phyloP scores from a whole-genome alignment of 2,113 vertebrate genomes.

The Pseudolaguvia tuberculata region DNA sequence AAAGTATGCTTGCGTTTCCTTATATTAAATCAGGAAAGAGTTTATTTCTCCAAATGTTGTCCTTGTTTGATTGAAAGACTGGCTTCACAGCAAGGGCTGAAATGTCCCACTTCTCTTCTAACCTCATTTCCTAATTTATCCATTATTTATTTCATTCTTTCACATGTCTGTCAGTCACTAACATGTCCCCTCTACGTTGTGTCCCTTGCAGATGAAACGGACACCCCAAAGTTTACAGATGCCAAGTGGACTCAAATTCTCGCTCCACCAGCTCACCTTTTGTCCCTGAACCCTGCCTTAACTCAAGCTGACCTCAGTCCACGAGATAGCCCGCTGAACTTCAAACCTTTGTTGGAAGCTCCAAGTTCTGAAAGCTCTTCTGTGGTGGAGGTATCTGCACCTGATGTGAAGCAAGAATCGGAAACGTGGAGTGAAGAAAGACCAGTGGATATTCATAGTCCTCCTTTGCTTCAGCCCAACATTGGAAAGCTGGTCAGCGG shows the following conservation, averaged over 20 bases:
- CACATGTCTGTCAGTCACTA: neutral
- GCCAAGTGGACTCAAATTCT: slow-evolving; percentile 94
- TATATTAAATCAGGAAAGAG: slow-evolving; percentile 33
- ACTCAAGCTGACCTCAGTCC: slow-evolving; percentile 70
- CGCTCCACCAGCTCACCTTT: slow-evolving; percentile 74
- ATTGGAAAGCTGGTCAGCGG: slow-evolving; percentile 70
- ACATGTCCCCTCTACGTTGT: neutral
- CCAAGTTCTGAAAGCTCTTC: slow-evolving; percentile 57
- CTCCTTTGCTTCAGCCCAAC: slow-evolving; percentile 67
- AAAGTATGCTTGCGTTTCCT: slow-evolving; percentile 8
- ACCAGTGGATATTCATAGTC: slow-evolving; percentile 69
- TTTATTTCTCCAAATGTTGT: slow-evolving; percentile 42
- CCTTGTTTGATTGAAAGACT: slow-evolving; percentile 54
- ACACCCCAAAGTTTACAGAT: slow-evolving; percentile 81
- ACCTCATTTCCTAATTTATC: slow-evolving; percentile 61
- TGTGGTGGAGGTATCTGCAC: slow-evolving; percentile 65
- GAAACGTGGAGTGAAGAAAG: slow-evolving; percentile 76
- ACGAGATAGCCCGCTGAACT: slow-evolving; percentile 74
- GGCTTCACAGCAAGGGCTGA: slow-evolving; percentile 42
- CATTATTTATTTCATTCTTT: slow-evolving; percentile 38
- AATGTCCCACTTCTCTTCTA: slow-evolving; percentile 63
- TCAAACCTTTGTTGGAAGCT: slow-evolving; percentile 74
- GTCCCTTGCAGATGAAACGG: slow-evolving; percentile 78
- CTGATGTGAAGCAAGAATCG: slow-evolving; percentile 62
- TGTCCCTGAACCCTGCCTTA: slow-evolving; percentile 77